A percentile compares a stretch with the other conserved stretches of the same genome.
Evolutionary conservation across 2,113 vertebrate species (phyloP).

Genomic region (Cyanoramphus novaezelandiae): DNA sequence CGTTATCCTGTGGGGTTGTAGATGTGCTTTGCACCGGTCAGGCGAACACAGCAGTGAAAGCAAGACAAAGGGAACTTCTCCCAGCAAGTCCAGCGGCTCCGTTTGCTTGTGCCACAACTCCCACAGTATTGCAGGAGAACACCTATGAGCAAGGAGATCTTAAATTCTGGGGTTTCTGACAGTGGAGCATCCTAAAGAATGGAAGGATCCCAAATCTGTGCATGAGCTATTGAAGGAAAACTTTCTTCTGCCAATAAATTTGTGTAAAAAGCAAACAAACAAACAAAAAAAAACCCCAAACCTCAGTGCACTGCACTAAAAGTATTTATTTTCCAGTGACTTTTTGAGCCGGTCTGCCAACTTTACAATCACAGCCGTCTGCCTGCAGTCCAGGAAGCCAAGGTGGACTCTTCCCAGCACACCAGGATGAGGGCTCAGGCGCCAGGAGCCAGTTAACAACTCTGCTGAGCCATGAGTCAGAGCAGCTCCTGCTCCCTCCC

Average conservation of each 20-base stretch:
- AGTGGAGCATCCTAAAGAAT: not conserved
- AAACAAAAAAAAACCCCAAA: not conserved
- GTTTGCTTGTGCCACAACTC: not conserved
- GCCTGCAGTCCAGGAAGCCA: not conserved
- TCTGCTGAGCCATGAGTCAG: constrained; percentile 30
- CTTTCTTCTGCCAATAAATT: not conserved
- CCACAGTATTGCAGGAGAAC: not conserved
- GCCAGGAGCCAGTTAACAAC: not conserved
- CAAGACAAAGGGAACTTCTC: not conserved
- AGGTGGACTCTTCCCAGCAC: not conserved
- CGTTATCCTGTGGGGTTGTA: not conserved
- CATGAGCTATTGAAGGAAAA: not conserved
- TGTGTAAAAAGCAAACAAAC: not conserved
- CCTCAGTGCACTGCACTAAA: not conserved
- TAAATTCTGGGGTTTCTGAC: not conserved
- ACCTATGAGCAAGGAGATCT: not conserved
- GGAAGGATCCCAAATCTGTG: not conserved
- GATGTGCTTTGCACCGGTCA: not conserved
- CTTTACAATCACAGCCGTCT: not conserved
- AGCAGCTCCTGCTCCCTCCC: constrained; percentile 9
- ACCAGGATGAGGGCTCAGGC: not conserved
- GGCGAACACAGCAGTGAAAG: not conserved
- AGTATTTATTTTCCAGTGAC: not conserved
- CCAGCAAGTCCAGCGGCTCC: not conserved
- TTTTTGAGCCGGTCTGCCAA: not conserved